Evolutionary conservation across 2,113 vertebrate genomes (phyloP), one percentile per base, ranked within the genome.

Genomic region (Myotis yumanensis): DNA sequence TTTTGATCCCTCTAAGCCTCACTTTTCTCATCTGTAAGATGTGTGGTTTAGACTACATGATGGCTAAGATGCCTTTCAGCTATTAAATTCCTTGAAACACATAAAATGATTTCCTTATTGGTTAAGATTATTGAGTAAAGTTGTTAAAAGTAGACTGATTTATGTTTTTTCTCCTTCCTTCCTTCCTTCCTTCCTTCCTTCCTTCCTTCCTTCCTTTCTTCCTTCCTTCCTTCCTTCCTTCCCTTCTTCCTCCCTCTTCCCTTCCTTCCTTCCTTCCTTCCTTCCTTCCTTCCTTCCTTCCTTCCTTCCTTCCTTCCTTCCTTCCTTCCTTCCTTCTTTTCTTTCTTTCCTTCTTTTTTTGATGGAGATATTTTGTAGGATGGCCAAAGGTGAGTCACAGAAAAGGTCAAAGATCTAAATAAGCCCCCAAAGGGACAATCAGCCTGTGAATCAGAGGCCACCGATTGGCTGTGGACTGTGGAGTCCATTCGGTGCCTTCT

Each of bases 321-420:
- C 1, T 17, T 15, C 52, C 11, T 4, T 28, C 23, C 23, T 3
- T 59, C 57, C 52, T 54, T 20, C 18, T 5, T 54, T 89, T 86
- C 89, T 57, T 75, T 37, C 52, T 48, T 76, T 25, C 22, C 23
- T 59, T 25, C 20, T 57, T 57, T 2, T 18, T 89, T 82, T 5
- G 7, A 2, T 57, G 46, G 30, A 95, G 20, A 40, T 81, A 52
- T 89, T 95, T 89, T 76, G n/a, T 59, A 84, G 69, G 35, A n/a
- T 18, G 89, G 40, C 40, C 46, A 59, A 87, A 91, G 14, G 25
- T 69, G 22, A 23, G 40, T 10, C 52, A 86, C 12, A 73, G 69
- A 77, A 88, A 52, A 91, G 16, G 51, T n/a, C 35, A 85, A 94
- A 85, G 51, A 90, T 81, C 69, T n/a, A 82, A 90, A 64, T 89